Conservation (phyloP, 2,888 invertebrate species). For the Hirtodrosophila cameraria region DNA sequence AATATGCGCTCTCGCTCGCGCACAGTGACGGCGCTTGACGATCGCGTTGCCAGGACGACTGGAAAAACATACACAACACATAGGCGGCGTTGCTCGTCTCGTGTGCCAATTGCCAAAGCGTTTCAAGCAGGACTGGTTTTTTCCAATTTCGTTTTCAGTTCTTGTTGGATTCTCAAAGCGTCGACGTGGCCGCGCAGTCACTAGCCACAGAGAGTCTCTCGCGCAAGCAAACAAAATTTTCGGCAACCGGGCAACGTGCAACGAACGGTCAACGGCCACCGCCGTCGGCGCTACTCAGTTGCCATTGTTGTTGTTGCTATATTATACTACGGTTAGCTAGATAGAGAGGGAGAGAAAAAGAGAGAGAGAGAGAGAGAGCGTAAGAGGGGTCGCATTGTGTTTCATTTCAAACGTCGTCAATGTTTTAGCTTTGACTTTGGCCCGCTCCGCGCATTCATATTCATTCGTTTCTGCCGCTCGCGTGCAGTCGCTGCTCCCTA, state of each 20-base stretch:
- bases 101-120: slow-evolving; percentile 53
- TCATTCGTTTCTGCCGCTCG: slow-evolving; percentile 70
- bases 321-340: slow-evolving; percentile 10
- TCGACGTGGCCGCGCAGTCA: slow-evolving; percentile 75
- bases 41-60: slow-evolving; percentile 79
- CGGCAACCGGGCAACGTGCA: slow-evolving; percentile 40
- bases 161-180: slow-evolving; percentile 84
- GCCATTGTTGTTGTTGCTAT: slow-evolving; percentile 36
- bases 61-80: slow-evolving; percentile 64
- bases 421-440: slow-evolving; percentile 51
- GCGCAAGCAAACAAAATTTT: slow-evolving; percentile 33
- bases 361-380: slow-evolving; percentile 9
- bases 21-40: slow-evolving; percentile 32
- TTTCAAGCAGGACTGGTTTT: slow-evolving; percentile 83
- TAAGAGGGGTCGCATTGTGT: slow-evolving; percentile 40
- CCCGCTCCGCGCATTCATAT: slow-evolving; percentile 53
- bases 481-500: slow-evolving; percentile 73
- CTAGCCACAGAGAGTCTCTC: slow-evolving; percentile 49
- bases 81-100: slow-evolving; percentile 12
- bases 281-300: slow-evolving; percentile 53
- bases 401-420: slow-evolving; percentile 64
- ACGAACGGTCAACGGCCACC: slow-evolving; percentile 33
- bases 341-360: slow-evolving; percentile 14
- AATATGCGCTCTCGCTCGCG: slow-evolving; percentile 20
- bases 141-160: slow-evolving; percentile 84